phyloP scores from a whole-genome alignment of 37 sponge, comb jelly and placozoan species.

The Hexactinellida sp. region DNA sequence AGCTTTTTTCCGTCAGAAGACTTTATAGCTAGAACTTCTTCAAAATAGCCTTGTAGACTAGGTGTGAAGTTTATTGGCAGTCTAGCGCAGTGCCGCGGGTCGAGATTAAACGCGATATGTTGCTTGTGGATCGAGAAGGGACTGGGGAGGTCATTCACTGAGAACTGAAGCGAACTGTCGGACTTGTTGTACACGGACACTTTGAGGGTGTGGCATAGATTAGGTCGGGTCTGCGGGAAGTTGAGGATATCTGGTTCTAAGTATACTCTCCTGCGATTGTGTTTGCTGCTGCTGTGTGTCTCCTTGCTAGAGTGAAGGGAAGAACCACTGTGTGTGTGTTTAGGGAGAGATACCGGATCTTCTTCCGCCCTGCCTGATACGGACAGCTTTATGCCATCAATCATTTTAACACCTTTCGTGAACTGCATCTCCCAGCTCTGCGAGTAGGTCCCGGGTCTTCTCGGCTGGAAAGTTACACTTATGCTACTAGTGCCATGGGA shows the following conservation, averaged over 20 bases:
- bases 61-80: background rate
- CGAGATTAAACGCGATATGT: background rate
- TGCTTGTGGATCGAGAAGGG: background rate
- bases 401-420: background rate
- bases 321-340: background rate
- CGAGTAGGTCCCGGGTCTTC: background rate
- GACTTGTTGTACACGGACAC: background rate
- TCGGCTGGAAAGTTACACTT: background rate
- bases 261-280: background rate
- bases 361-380: background rate
- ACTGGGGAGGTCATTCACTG: background rate
- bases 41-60: background rate
- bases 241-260: background rate
- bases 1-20: background rate
- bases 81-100: constrained; percentile 1
- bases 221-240: background rate
- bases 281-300: background rate
- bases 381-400: background rate
- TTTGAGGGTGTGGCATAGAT: background rate
- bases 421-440: constrained; percentile 10
- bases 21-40: background rate
- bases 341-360: background rate
- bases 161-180: background rate
- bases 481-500: background rate
- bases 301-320: background rate